Evolutionary conservation across 1,140 invertebrate genomes (phyloP).

Genomic region (Tetramorium alpestre): DNA sequence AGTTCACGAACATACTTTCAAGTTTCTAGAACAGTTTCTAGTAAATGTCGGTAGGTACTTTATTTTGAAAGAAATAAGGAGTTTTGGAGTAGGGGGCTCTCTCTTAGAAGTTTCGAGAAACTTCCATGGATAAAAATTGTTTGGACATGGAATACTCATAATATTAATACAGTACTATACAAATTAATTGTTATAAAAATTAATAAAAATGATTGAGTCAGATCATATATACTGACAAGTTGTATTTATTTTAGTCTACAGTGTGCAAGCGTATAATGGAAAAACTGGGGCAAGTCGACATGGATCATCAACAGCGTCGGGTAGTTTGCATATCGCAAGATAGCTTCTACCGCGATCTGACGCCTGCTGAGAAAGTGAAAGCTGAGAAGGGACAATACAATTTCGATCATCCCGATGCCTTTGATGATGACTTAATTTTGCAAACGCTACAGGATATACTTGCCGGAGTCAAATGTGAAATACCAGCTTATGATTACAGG

Average conservation of each 20-base stretch:
- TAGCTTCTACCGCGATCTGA: constrained; percentile 97
- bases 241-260: constrained; percentile 90
- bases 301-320: constrained; percentile 94
- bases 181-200: background rate
- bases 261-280: constrained; percentile 98
- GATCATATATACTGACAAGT: background rate
- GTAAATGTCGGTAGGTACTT: no score
- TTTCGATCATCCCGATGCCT: constrained; percentile 99
- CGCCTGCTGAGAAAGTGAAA: constrained; percentile 91
- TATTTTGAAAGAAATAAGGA: no score
- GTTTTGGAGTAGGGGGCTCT: no score
- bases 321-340: constrained; percentile 98
- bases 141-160: no score
- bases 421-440: constrained; percentile 94
- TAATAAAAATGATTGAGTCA: background rate
- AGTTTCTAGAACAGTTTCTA: no score
- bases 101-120: no score
- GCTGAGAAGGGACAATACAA: constrained; percentile 97
- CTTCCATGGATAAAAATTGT: no score
- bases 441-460: constrained; percentile 93
- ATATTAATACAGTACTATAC: no score
- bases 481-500: constrained; percentile 96
- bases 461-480: constrained; percentile 93
- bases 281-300: constrained; percentile 95
- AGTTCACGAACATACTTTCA: no score